Evolutionary conservation across 2,113 vertebrate species (phyloP).

Genomic region (Furnarius figulus): DNA sequence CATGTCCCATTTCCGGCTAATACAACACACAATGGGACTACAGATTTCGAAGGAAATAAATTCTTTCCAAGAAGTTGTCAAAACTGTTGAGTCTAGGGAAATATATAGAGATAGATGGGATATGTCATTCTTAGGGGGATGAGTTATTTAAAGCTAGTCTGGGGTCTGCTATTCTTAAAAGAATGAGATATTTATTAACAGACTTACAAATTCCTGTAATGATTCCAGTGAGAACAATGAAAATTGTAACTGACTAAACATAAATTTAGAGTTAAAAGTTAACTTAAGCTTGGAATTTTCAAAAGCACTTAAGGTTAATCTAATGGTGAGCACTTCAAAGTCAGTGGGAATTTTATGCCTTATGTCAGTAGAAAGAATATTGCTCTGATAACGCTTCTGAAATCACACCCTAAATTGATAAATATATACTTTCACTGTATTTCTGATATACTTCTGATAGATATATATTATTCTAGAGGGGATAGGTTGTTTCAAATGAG

Average conservation of each 20-base stretch:
- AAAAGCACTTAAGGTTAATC: neutral
- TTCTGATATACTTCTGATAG: neutral
- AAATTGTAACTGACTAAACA: conserved; percentile 28
- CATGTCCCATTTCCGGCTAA: conserved; percentile 25
- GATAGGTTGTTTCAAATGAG: neutral
- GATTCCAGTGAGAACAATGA: conserved; percentile 48
- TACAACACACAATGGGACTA: conserved; percentile 42
- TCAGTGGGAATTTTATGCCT: neutral
- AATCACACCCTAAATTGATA: neutral
- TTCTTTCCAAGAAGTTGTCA: conserved; percentile 53
- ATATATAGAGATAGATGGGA: conserved; percentile 51
- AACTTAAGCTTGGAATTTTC: conserved; percentile 33
- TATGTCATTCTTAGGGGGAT: conserved; percentile 57
- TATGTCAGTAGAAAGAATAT: neutral
- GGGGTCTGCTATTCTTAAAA: conserved; percentile 31
- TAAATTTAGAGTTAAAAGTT: conserved; percentile 44
- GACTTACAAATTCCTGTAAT: conserved; percentile 39
- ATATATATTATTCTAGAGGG: neutral
- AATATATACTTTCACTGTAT: neutral
- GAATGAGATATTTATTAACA: conserved; percentile 59
- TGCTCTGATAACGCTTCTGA: neutral
- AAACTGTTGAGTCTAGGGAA: conserved; percentile 61
- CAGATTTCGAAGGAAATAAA: conserved; percentile 64
- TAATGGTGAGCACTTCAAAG: conserved; percentile 3
- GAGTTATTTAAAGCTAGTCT: conserved; percentile 57